phyloP scores from a whole-genome alignment of 2,888 invertebrate genomes.

The Heliconius charithonia region DNA sequence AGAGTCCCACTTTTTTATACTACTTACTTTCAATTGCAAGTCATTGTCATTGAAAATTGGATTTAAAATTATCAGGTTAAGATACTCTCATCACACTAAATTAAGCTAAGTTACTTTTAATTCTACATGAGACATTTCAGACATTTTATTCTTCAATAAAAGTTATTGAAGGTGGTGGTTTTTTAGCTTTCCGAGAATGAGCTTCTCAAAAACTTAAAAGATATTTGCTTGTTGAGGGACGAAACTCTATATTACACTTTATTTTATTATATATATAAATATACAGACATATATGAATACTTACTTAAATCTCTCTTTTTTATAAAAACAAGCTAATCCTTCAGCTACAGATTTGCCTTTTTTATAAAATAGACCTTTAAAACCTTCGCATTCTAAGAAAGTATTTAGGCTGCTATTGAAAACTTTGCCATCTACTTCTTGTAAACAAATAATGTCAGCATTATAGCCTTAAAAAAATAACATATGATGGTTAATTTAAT shows the following conservation, averaged over 20 bases:
- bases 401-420: conserved; percentile 87
- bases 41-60: background rate
- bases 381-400: conserved; percentile 81
- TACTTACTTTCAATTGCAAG: background rate
- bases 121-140: too few species aligned
- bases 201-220: too few species aligned
- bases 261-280: background rate
- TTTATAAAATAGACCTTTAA: conserved; percentile 85
- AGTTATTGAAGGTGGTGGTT: too few species aligned
- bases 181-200: too few species aligned
- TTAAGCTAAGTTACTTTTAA: too few species aligned
- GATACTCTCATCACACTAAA: too few species aligned
- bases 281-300: conserved; percentile 42
- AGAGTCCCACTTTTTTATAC: background rate
- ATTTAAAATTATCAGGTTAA: background rate
- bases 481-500: background rate
- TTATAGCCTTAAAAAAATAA: conserved; percentile 88
- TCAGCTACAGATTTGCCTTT: conserved; percentile 91
- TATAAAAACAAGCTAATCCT: conserved; percentile 92
- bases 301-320: conserved; percentile 87
- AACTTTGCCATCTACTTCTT: conserved; percentile 94
- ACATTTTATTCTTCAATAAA: too few species aligned
- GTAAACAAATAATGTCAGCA: conserved; percentile 94
- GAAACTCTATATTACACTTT: too few species aligned
- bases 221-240: too few species aligned